phyloP scores from a whole-genome alignment of 2,888 invertebrate genomes.

The Gnatocerus cornutus region DNA sequence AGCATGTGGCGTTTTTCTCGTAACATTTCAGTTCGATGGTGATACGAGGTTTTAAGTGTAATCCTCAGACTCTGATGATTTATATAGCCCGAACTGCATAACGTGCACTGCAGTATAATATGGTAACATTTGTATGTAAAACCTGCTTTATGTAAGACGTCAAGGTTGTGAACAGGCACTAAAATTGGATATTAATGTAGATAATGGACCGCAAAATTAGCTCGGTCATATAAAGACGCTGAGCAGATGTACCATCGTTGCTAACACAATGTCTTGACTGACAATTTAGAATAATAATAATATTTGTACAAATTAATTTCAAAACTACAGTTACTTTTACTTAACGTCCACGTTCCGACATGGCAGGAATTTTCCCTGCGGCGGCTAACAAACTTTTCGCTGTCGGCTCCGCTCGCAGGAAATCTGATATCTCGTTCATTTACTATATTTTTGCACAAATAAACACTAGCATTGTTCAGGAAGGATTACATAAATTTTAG shows the following conservation, averaged over 20 bases:
- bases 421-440: conserved; percentile 1
- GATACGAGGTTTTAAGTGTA: conserved; percentile 18
- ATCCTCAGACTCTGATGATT: conserved; percentile 16
- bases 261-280: neutral
- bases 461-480: neutral
- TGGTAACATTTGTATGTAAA: conserved; percentile 14
- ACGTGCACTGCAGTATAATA: conserved; percentile 23
- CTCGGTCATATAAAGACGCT: no score
- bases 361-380: neutral
- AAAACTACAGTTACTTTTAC: conserved; percentile 3
- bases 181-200: conserved; percentile 7
- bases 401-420: neutral
- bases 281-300: neutral
- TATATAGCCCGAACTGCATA: conserved; percentile 17
- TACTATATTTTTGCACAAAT: conserved; percentile 1
- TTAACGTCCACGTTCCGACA: neutral
- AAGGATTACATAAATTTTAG: neutral
- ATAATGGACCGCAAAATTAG: conserved; percentile 5
- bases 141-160: conserved; percentile 13
- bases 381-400: neutral
- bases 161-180: conserved; percentile 19
- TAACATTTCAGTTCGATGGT: conserved; percentile 7
- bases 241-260: no score
- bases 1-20: neutral
- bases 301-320: neutral